phyloP scores from a whole-genome alignment of 2,113 vertebrate species.

The Mugil cephalus region DNA sequence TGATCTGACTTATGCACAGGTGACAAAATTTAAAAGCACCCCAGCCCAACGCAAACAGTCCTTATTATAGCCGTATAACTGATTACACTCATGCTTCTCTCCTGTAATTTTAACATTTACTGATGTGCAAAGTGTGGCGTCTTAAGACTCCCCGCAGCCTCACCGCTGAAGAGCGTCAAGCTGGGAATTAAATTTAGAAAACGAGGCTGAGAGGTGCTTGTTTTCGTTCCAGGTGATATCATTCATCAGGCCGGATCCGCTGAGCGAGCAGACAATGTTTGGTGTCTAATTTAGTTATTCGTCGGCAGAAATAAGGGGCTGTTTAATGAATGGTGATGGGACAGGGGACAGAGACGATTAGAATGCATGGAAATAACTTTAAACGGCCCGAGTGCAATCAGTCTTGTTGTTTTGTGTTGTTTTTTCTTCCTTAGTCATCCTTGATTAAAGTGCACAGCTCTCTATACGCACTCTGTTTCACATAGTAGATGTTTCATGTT shows the following conservation, averaged over 20 bases:
- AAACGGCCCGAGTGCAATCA: slow-evolving; percentile 24
- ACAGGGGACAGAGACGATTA: slow-evolving; percentile 51
- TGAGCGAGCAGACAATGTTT: slow-evolving; percentile 56
- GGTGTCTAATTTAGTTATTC: slow-evolving; percentile 64
- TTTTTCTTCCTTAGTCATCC: slow-evolving; percentile 6
- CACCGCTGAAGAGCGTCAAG: slow-evolving; percentile 17
- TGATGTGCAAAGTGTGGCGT: not conserved
- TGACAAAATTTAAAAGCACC: not conserved
- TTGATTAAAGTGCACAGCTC: slow-evolving; percentile 48
- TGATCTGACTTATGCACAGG: not conserved
- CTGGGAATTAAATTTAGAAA: slow-evolving; percentile 60
- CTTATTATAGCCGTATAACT: not conserved
- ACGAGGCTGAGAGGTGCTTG: slow-evolving; percentile 67
- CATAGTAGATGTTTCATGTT: slow-evolving; percentile 14
- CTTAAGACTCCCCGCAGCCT: slow-evolving; percentile 33
- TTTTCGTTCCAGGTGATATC: slow-evolving; percentile 67
- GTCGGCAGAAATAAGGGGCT: slow-evolving; percentile 44
- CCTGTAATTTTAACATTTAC: not conserved
- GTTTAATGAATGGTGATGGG: slow-evolving; percentile 63
- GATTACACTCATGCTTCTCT: not conserved
- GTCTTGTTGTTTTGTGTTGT: slow-evolving; percentile 6
- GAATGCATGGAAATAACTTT: slow-evolving; percentile 49
- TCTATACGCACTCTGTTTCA: slow-evolving; percentile 27
- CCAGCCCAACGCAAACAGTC: not conserved
- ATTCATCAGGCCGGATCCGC: slow-evolving; percentile 55